Percentiles rank a stretch among this genome's conserved stretches.
These are phyloP conservation scores for Meloidogyne chitwoodi DNA, from an alignment of 1,140 invertebrate genomes.

Conservation along the genomic window DNA sequence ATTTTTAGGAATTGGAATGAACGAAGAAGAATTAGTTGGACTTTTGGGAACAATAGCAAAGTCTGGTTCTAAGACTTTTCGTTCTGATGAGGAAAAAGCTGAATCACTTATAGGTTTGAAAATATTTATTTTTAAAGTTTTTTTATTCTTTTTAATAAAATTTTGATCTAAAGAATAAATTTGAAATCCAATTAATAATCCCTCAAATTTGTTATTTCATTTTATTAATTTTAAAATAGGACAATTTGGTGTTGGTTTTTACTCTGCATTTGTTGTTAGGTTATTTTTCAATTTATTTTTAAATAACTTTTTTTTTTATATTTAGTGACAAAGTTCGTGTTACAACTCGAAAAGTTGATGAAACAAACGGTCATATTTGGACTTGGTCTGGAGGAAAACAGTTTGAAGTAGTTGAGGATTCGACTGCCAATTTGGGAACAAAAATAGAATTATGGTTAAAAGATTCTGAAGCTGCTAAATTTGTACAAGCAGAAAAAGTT, in stretches of 20 bases:
- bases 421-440: slow-evolving; percentile 79
- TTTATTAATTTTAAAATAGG: slow-evolving; percentile 63
- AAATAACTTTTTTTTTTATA: not conserved
- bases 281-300: slow-evolving; percentile 54
- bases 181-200: too few relatives aligned
- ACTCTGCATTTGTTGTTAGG: slow-evolving; percentile 90
- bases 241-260: slow-evolving; percentile 96
- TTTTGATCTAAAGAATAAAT: too few relatives aligned
- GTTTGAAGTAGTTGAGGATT: slow-evolving; percentile 81
- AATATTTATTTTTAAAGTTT: not conserved
- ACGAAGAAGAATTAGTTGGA: slow-evolving; percentile 79
- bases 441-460: slow-evolving; percentile 88
- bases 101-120: slow-evolving; percentile 71
- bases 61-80: slow-evolving; percentile 81
- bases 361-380: slow-evolving; percentile 75
- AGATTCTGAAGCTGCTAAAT: slow-evolving; percentile 75
- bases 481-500: slow-evolving; percentile 78
- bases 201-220: too few relatives aligned
- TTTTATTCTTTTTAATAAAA: not conserved
- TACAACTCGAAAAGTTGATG: slow-evolving; percentile 69
- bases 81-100: slow-evolving; percentile 45
- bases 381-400: slow-evolving; percentile 79
- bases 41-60: slow-evolving; percentile 90
- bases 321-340: slow-evolving; percentile 78
- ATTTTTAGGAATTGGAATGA: slow-evolving; percentile 91